phyloP scores from a whole-genome alignment of 2,888 invertebrate species.

The Caenorhabditis sp. region DNA sequence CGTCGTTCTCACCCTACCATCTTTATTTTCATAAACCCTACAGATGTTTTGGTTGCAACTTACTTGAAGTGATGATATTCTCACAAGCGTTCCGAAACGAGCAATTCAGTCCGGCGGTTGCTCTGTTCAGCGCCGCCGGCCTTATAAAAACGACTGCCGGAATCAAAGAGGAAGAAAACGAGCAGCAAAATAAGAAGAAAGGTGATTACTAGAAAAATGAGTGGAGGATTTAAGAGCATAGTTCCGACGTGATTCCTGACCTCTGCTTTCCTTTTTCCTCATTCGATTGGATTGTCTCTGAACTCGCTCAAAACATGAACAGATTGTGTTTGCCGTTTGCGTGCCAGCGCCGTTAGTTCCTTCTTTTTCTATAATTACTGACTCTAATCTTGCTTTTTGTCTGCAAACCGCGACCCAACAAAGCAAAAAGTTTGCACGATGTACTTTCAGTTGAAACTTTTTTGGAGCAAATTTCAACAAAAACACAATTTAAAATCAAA shows the following conservation, averaged over 20 bases:
- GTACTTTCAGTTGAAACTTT: too few species aligned
- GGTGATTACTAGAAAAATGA: constrained; percentile 35
- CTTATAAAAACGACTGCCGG: constrained; percentile 75
- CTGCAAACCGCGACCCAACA: too few species aligned
- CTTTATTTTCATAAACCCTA: constrained; percentile 5
- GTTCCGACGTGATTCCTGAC: background rate
- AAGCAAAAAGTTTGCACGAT: too few species aligned
- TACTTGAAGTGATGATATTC: constrained; percentile 71
- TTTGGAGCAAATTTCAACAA: too few species aligned
- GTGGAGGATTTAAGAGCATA: constrained; percentile 36
- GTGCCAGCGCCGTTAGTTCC: too few species aligned
- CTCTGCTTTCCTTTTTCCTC: background rate
- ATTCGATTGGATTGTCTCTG: background rate
- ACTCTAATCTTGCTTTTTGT: too few species aligned
- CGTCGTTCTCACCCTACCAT: background rate
- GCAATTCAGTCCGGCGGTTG: constrained; percentile 76
- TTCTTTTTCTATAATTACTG: too few species aligned
- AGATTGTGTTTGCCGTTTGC: too few species aligned
- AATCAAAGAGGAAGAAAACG: constrained; percentile 64
- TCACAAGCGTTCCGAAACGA: constrained; percentile 77
- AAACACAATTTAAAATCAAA: too few species aligned
- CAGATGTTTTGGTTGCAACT: background rate
- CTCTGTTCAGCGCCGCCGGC: constrained; percentile 76
- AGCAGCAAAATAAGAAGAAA: constrained; percentile 47
- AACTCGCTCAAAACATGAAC: too few species aligned